These are phyloP conservation scores for Haliclona indistincta DNA, from an alignment of 37 sponge, comb jelly and placozoan genomes.

Conservation along the genomic window DNA sequence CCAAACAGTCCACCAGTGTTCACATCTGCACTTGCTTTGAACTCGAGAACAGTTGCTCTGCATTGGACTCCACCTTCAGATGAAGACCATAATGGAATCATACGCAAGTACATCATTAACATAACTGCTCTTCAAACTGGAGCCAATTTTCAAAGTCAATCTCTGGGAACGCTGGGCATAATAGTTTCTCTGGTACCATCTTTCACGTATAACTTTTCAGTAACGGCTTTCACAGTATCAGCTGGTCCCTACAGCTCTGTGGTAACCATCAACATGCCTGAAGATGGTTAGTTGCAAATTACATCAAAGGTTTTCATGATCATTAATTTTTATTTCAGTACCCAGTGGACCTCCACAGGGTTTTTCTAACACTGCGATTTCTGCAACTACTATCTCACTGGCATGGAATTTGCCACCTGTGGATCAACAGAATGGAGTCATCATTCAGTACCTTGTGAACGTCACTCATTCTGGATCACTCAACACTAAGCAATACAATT, in stretches of 20 bases:
- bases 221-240: neutral
- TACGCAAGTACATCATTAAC: neutral
- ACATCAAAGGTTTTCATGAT: too few relatives aligned
- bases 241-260: conserved; percentile 1
- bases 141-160: neutral
- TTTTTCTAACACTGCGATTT: neutral
- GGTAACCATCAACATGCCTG: neutral
- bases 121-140: neutral
- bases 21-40: neutral
- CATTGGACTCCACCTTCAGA: conserved; percentile 3
- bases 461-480: conserved; percentile 3
- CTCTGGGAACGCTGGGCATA: neutral
- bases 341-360: neutral
- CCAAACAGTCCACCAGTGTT: neutral
- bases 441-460: conserved; percentile 21
- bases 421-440: conserved; percentile 27
- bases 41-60: neutral
- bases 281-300: conserved; percentile 2
- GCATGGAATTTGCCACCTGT: conserved; percentile 26
- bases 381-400: conserved; percentile 9
- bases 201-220: conserved; percentile 2
- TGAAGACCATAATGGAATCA: conserved; percentile 23
- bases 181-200: neutral
- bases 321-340: neutral
- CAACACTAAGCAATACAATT: neutral